A percentile compares a stretch with the other conserved stretches of the same genome.
Evolutionary conservation across 2,888 invertebrate species (phyloP).

Genomic region (Cryptus viduatorius): DNA sequence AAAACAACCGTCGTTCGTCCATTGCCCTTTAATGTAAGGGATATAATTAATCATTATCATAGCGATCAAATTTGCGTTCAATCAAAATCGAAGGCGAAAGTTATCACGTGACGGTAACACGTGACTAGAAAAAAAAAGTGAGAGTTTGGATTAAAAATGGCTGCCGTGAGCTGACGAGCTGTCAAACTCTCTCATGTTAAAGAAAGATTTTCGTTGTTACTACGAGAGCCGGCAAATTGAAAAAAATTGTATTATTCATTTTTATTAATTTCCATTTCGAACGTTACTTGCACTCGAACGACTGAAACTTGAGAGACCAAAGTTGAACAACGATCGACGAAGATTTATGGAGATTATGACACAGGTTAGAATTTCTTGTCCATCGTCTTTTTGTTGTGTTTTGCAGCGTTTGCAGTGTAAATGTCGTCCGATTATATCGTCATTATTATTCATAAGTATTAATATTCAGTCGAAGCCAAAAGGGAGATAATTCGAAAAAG

Average conservation of each 20-base stretch:
- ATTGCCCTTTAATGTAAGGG: too few relatives aligned
- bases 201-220: not conserved
- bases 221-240: not conserved
- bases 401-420: not conserved
- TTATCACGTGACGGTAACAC: slow-evolving; percentile 15
- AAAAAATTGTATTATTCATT: not conserved
- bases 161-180: slow-evolving; percentile 7
- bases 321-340: not conserved
- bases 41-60: too few relatives aligned
- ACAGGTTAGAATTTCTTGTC: not conserved
- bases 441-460: too few relatives aligned
- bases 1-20: too few relatives aligned
- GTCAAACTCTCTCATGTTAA: slow-evolving; percentile 4
- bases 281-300: not conserved
- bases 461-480: too few relatives aligned
- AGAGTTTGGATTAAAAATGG: not conserved
- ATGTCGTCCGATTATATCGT: not conserved
- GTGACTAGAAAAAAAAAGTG: not conserved
- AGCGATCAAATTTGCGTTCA: too few relatives aligned
- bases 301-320: not conserved
- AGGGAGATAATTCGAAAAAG: too few relatives aligned
- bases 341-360: not conserved
- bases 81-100: not conserved
- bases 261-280: not conserved
- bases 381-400: not conserved